phyloP scores from a whole-genome alignment of 2,797 vertebrate genomes.

The Malacoctenus gilli region DNA sequence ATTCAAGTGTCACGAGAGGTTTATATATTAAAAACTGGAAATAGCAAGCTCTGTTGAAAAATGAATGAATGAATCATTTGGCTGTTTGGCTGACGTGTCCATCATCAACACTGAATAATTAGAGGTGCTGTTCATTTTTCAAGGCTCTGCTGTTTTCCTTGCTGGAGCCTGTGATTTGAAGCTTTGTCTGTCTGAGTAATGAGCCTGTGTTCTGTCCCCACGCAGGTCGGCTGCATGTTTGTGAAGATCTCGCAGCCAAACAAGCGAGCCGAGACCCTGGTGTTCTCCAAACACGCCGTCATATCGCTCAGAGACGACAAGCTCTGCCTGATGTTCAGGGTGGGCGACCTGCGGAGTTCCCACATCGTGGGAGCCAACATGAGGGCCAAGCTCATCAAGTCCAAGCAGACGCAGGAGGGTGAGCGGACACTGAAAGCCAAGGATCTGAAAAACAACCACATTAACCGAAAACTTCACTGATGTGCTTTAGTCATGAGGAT shows the following conservation, averaged over 20 bases:
- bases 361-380: constrained; percentile 98
- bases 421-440: constrained; percentile 45
- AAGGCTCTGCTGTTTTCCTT: too few relatives aligned
- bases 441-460: too few relatives aligned
- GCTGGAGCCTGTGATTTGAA: too few relatives aligned
- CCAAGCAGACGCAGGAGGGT: constrained; percentile 97
- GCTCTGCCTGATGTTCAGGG: constrained; percentile 96
- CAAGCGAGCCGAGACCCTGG: constrained; percentile 94
- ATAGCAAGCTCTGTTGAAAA: constrained; percentile 11
- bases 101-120: constrained; percentile 8
- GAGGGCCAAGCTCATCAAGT: constrained; percentile 97
- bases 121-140: neutral
- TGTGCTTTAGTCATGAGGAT: too few relatives aligned
- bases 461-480: too few relatives aligned
- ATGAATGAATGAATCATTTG: neutral
- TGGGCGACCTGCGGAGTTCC: constrained; percentile 94
- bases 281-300: constrained; percentile 96
- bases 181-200: too few relatives aligned
- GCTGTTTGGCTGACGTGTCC: constrained; percentile 6
- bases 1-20: constrained; percentile 26
- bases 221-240: constrained; percentile 95
- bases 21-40: constrained; percentile 18
- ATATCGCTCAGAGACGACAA: constrained; percentile 92
- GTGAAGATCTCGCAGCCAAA: constrained; percentile 99
- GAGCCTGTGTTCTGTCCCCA: neutral